These are phyloP conservation scores for Drosophila tropicalis DNA, from an alignment of 1,140 invertebrate genomes.

Conservation along the genomic window DNA sequence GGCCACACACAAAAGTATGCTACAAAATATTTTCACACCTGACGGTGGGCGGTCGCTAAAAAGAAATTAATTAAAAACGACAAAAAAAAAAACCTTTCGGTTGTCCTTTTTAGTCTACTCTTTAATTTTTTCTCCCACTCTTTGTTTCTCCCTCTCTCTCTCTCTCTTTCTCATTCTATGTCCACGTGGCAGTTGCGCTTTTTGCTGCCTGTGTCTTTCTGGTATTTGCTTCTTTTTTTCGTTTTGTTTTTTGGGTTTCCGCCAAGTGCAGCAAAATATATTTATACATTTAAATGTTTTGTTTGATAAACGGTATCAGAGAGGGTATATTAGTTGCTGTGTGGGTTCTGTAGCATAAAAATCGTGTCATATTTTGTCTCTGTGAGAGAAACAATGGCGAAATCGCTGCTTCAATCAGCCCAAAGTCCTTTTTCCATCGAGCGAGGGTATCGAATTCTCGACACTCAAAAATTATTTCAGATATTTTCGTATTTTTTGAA, in stretches of 20 bases:
- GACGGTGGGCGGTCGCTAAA: slow-evolving; percentile 31
- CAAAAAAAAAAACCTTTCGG: slow-evolving; percentile 37
- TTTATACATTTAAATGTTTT: slow-evolving; percentile 5
- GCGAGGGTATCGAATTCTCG: not conserved
- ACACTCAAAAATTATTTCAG: too few relatives aligned
- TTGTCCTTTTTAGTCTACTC: slow-evolving; percentile 8
- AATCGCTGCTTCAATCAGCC: too few relatives aligned
- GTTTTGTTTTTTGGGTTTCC: not conserved
- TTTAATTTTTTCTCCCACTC: too few relatives aligned
- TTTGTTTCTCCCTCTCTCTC: too few relatives aligned
- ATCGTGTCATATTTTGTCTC: not conserved
- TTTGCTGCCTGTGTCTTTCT: not conserved
- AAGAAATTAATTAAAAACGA: slow-evolving; percentile 51
- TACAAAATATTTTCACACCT: slow-evolving; percentile 18
- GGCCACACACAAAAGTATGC: slow-evolving; percentile 2
- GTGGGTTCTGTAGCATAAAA: too few relatives aligned
- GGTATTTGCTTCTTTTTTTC: not conserved
- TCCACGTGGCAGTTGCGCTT: not conserved
- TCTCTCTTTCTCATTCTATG: not conserved
- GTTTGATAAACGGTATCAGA: not conserved
- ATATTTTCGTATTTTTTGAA: not conserved
- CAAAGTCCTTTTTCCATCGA: too few relatives aligned
- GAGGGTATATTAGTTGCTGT: not conserved
- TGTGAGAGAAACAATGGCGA: too few relatives aligned
- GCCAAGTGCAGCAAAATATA: slow-evolving; percentile 7